phyloP scores from a whole-genome alignment of 1,140 invertebrate species.

The Zelostemma sp. region DNA sequence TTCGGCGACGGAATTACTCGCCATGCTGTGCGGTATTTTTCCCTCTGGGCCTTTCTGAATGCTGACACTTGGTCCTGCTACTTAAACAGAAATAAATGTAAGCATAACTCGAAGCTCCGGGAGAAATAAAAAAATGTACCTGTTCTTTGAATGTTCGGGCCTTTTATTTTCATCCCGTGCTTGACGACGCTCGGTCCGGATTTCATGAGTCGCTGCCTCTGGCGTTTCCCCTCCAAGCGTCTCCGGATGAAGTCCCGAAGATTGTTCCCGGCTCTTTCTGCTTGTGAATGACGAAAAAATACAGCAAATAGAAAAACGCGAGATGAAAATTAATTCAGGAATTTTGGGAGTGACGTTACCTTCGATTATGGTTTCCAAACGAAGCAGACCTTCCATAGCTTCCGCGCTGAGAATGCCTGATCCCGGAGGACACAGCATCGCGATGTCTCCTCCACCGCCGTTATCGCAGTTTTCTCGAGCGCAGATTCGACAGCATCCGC shows the following conservation, averaged over 20 bases:
- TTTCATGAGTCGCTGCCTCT: slow-evolving; percentile 68
- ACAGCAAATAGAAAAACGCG: too few relatives aligned
- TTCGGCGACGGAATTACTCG: slow-evolving; percentile 59
- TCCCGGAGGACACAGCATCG: slow-evolving; percentile 68
- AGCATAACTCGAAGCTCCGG: too few relatives aligned
- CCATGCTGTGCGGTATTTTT: slow-evolving; percentile 41
- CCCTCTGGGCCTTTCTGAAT: slow-evolving; percentile 50
- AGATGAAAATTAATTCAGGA: too few relatives aligned
- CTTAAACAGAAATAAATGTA: slow-evolving; percentile 27
- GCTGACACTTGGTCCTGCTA: slow-evolving; percentile 54
- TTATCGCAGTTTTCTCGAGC: slow-evolving; percentile 79
- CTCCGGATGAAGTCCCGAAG: slow-evolving; percentile 73
- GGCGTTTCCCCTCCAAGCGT: slow-evolving; percentile 73
- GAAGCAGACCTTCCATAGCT: slow-evolving; percentile 35
- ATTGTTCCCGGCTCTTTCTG: slow-evolving; percentile 70
- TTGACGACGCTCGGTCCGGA: slow-evolving; percentile 60
- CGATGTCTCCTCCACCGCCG: slow-evolving; percentile 57
- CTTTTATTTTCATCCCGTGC: slow-evolving; percentile 65
- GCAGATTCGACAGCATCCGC: slow-evolving; percentile 92
- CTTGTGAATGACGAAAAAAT: slow-evolving; percentile 16
- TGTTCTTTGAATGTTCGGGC: slow-evolving; percentile 58
- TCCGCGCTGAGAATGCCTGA: slow-evolving; percentile 66
- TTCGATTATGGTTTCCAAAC: slow-evolving; percentile 49
- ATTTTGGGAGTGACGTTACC: slow-evolving; percentile 18
- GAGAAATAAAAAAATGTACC: slow-evolving; percentile 29